Base-by-base conservation (phyloP, 2,888 invertebrate genomes). In the Dermolepida albohirtum region DNA sequence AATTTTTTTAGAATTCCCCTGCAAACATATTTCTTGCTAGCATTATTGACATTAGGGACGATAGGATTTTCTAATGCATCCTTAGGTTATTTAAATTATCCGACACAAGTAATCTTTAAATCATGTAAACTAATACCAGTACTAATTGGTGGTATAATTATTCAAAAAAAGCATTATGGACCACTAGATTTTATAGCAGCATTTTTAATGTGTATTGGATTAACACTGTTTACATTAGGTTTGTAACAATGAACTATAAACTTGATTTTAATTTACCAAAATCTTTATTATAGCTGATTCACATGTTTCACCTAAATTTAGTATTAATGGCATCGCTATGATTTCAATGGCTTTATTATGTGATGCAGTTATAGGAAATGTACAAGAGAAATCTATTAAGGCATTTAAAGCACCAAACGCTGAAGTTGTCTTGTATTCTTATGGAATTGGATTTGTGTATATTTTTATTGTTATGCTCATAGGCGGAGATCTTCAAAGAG, bases 81-180 rank as follows among this genome's bases (percentile, higher is more conserved):
- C 0, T 86, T 98, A 10, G 96, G 95, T 55, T 97, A 96, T 82
- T 86, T 98, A 10, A 98, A 98, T 83, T 98, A 97, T 83, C 97
- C 98, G 0, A 98, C 97, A 0, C 96, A 97, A 86, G 91, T 98
- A 47, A 97, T 98, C 77, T 98, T 98, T 81, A 98, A 98, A 82
- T 97, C 97, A 81, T 98, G 98, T 83, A 98, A 98, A 82, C 86
- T 98, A 0, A 95, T 98, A 76, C 98, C 98, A 0, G 98, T 98
- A 0, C 89, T 98, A 81, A 89, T 96, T 70, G 98, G 98, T 17
- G 95, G 97, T 74, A 94, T 97, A 73, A 79, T 98, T 55, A 97
- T 98, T 77, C 92, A 97, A 84, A 91, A 92, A 66, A 97, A 97
- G 84, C 88, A 88, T 74, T 96, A 96, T 82, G 92, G 92, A 1